Conservation (phyloP, 2,113 vertebrate species). For the Hippoglossus stenolepis region DNA sequence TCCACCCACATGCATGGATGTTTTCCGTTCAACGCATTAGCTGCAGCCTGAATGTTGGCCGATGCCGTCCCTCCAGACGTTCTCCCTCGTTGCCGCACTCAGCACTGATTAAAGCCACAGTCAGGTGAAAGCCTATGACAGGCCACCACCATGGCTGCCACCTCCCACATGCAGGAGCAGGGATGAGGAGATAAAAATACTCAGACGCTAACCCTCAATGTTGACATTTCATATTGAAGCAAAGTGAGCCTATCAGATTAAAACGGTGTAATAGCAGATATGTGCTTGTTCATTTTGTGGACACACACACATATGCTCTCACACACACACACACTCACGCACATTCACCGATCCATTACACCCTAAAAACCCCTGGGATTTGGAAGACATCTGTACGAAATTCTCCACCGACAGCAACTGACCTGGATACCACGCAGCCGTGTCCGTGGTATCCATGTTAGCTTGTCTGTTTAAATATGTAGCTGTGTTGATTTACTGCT, state of each 20-base stretch:
- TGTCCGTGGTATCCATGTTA: not conserved
- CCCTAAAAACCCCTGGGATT: not conserved
- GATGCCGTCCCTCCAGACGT: conserved; percentile 31
- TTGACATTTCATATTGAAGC: conserved; percentile 47
- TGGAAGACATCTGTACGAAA: not conserved
- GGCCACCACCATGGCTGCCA: conserved; percentile 50
- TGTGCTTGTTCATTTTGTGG: not conserved
- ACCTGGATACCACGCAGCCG: not conserved
- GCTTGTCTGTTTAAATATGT: not conserved
- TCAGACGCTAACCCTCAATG: conserved; percentile 40
- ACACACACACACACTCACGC: not conserved
- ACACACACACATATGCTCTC: no score
- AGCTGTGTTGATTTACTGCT: not conserved
- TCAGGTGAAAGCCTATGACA: conserved; percentile 55
- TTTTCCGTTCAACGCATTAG: conserved; percentile 44
- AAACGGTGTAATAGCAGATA: conserved; percentile 25
- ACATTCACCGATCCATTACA: not conserved
- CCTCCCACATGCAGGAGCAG: conserved; percentile 21
- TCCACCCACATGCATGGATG: conserved; percentile 32
- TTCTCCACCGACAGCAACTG: not conserved
- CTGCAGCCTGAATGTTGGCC: conserved; percentile 36
- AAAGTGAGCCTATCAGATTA: conserved; percentile 35
- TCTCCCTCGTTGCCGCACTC: conserved; percentile 39
- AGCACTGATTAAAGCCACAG: conserved; percentile 50
- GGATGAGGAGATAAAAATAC: conserved; percentile 57